Evolutionary conservation across 2,888 invertebrate genomes (phyloP).

Genomic region (Heteropelma amictum): DNA sequence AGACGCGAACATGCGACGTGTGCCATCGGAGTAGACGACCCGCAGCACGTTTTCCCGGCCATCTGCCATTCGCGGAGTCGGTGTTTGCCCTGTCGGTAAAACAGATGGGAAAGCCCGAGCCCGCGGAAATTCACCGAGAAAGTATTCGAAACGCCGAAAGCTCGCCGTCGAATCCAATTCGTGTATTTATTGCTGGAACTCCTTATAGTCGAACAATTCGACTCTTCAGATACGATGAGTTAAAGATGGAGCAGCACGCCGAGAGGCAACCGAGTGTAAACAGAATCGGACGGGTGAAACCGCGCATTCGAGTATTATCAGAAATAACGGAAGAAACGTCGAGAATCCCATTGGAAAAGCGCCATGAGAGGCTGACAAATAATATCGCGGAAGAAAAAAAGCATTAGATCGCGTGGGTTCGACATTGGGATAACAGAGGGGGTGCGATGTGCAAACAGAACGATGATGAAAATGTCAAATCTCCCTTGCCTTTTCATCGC

Average conservation of each 20-base stretch:
- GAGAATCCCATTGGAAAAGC: neutral
- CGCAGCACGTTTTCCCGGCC: constrained; percentile 11
- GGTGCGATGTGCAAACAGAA: neutral
- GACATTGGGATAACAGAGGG: neutral
- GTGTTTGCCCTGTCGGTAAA: constrained; percentile 2
- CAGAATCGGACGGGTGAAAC: too few species aligned
- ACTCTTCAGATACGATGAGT: too few species aligned
- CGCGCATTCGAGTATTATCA: too few species aligned
- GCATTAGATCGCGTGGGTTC: neutral
- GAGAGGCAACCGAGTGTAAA: too few species aligned
- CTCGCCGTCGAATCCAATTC: too few species aligned
- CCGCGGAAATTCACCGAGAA: neutral
- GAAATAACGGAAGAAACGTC: too few species aligned
- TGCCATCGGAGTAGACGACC: neutral
- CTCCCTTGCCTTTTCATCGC: neutral
- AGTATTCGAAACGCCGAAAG: too few species aligned
- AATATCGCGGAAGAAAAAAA: neutral
- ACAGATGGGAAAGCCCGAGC: too few species aligned
- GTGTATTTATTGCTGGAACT: too few species aligned
- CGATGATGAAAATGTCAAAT: neutral
- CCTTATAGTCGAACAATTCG: too few species aligned
- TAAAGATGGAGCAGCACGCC: too few species aligned
- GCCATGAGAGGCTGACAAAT: neutral
- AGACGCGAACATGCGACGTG: neutral
- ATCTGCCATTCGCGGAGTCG: neutral